Evolutionary conservation across 2,797 vertebrate genomes (phyloP).

Genomic region (Helarctos malayanus): DNA sequence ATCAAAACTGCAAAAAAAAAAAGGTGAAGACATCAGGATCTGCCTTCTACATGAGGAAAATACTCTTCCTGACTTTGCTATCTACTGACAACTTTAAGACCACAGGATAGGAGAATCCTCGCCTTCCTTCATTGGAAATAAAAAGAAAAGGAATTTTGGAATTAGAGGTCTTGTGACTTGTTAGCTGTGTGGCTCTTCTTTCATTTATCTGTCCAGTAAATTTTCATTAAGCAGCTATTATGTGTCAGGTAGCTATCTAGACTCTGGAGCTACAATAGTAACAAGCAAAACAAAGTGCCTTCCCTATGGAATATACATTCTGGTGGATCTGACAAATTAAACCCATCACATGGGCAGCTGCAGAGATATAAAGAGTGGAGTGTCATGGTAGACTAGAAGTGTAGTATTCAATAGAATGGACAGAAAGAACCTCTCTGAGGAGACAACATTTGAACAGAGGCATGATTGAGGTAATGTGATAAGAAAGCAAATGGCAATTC

Average conservation of each 20-base stretch:
- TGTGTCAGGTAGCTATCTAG: not conserved
- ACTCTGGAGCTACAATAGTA: not conserved
- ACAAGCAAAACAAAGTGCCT: not conserved
- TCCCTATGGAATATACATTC: not conserved
- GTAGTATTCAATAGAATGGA: not conserved
- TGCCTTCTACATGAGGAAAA: not conserved
- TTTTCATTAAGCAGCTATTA: not conserved
- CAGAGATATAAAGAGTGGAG: not conserved
- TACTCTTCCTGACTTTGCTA: not conserved
- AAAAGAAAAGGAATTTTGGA: not conserved
- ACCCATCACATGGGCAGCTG: not conserved
- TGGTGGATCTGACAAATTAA: not conserved
- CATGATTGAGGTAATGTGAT: not conserved
- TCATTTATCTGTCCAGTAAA: not conserved
- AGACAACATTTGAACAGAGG: not conserved
- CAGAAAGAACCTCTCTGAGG: not conserved
- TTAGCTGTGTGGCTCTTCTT: not conserved
- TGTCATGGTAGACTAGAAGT: not conserved
- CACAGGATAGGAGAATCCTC: not conserved
- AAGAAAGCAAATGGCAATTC: not conserved
- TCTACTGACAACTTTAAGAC: not conserved
- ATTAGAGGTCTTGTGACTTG: not conserved
- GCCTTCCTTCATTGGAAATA: not conserved
- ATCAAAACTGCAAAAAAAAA: not conserved
- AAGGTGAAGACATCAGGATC: not conserved